phyloP scores from a whole-genome alignment of 2,797 vertebrate genomes.

The Poeciliopsis paucimaculata region DNA sequence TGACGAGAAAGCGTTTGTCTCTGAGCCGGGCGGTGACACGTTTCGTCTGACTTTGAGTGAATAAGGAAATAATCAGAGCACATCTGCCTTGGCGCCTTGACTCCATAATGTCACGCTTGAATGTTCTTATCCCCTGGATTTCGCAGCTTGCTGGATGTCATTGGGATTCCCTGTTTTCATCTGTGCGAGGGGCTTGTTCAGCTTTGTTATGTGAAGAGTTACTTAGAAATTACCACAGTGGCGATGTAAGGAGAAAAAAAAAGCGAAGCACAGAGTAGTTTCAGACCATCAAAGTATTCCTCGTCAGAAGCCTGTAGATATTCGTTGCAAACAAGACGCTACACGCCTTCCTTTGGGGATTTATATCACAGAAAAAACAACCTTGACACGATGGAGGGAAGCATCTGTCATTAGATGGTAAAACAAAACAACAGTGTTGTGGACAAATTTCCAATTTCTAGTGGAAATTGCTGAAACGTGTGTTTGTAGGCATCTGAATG shows the following conservation, averaged over 20 bases:
- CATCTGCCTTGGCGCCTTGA: neutral
- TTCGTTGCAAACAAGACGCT: constrained; percentile 18
- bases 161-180: constrained; percentile 9
- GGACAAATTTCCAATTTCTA: constrained; percentile 1
- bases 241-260: neutral
- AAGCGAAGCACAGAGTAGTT: constrained; percentile 8
- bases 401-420: neutral
- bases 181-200: constrained; percentile 5
- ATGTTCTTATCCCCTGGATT: constrained; percentile 22
- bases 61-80: constrained; percentile 24
- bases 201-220: constrained; percentile 22
- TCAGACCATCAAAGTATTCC: constrained; percentile 17
- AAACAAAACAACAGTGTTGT: constrained; percentile 1
- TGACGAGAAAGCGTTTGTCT: constrained; percentile 7
- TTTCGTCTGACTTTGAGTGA: constrained; percentile 12
- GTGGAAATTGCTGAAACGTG: constrained; percentile 36
- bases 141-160: constrained; percentile 12
- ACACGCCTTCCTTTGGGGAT: constrained; percentile 1
- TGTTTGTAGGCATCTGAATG: constrained; percentile 13
- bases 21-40: neutral
- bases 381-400: constrained; percentile 11
- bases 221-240: neutral
- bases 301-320: neutral
- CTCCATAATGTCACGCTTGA: neutral
- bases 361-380: constrained; percentile 16